Evolutionary conservation across 2,888 invertebrate genomes (phyloP).

Genomic region (Polymixis lichenea): DNA sequence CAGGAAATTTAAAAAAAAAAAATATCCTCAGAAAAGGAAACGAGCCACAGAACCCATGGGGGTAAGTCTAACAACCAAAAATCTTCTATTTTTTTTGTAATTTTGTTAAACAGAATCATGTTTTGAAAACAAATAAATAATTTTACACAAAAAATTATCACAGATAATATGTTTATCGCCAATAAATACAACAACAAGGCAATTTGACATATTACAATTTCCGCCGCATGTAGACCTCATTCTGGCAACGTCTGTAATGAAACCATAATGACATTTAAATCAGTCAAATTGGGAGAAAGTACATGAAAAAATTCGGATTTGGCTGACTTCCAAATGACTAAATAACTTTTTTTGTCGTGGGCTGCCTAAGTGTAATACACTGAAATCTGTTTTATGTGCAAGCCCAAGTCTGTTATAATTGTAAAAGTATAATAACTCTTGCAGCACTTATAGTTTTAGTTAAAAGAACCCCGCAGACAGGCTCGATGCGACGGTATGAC

Average conservation of each 20-base stretch:
- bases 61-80: no score
- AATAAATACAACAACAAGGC: constrained; percentile 52
- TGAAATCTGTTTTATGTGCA: constrained; percentile 33
- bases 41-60: no score
- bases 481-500: no score
- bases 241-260: constrained; percentile 43
- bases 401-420: constrained; percentile 16
- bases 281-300: constrained; percentile 54
- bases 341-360: constrained; percentile 55
- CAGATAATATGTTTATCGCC: constrained; percentile 60
- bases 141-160: constrained; percentile 34
- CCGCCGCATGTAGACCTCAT: constrained; percentile 22
- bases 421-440: constrained; percentile 46
- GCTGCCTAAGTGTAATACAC: constrained; percentile 45
- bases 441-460: not conserved
- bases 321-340: constrained; percentile 56
- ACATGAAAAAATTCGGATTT: constrained; percentile 59
- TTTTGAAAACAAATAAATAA: constrained; percentile 41
- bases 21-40: no score
- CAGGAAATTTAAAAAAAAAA: not conserved
- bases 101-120: not conserved
- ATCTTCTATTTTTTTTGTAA: not conserved
- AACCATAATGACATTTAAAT: constrained; percentile 60
- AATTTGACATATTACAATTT: constrained; percentile 47
- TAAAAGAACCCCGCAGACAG: not conserved